A percentile compares a stretch with the other conserved stretches of the same genome.
Conservation (phyloP, 92 coral and sea anemone species). For the Ricordea florida region DNA sequence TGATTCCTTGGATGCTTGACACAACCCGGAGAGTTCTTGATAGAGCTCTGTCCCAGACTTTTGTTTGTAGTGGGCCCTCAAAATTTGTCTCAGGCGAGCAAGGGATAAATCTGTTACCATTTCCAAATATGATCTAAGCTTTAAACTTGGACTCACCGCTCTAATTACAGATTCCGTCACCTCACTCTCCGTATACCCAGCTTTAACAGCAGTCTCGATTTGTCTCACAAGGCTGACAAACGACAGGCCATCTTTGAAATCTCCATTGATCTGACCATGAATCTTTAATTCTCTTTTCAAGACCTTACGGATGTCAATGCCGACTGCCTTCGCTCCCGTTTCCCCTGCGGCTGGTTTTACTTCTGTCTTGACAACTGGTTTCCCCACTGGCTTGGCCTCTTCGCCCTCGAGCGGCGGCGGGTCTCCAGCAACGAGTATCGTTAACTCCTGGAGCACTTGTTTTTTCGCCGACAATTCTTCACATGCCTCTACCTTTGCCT, state of each 20-base stretch:
- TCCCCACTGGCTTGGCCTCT: too few species aligned
- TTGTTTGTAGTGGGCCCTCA: too few species aligned
- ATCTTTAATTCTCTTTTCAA: conserved; percentile 39
- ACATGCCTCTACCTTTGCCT: too few species aligned
- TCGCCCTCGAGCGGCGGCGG: too few species aligned
- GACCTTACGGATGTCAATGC: conserved; percentile 13
- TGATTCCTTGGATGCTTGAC: too few species aligned
- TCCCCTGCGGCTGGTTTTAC: not conserved
- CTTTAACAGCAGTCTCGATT: too few species aligned
- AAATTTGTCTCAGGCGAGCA: conserved; percentile 31
- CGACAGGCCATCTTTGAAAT: too few species aligned
- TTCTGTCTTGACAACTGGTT: too few species aligned
- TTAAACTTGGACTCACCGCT: conserved; percentile 28
- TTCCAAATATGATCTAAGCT: conserved; percentile 47
- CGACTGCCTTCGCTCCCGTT: not conserved
- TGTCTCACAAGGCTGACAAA: too few species aligned
- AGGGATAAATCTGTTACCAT: conserved; percentile 41
- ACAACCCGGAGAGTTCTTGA: conserved; percentile 48
- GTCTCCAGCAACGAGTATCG: too few species aligned
- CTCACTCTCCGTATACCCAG: conserved; percentile 35
- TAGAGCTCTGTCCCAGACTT: conserved; percentile 52
- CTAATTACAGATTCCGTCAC: conserved; percentile 57
- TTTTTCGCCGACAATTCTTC: too few species aligned
- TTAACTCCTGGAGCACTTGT: too few species aligned
- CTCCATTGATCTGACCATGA: conserved; percentile 25